Conservation (phyloP, 2,888 invertebrate genomes). For the Drepana falcataria region DNA sequence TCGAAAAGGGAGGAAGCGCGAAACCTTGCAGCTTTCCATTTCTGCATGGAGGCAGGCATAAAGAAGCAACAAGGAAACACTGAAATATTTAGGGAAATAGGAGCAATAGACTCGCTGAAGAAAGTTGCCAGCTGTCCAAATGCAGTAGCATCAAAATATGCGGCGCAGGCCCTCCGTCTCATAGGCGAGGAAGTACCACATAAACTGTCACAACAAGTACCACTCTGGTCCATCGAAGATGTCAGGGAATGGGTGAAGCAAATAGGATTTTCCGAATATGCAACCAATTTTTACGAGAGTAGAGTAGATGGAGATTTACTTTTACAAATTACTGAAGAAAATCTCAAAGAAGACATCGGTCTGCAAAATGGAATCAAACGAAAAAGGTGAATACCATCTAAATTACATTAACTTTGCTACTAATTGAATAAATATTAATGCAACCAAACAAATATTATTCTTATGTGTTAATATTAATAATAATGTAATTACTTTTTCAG, state of each 20-base stretch:
- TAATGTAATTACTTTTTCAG: slow-evolving; percentile 51
- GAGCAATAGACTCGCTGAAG: slow-evolving; percentile 96
- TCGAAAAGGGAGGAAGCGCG: slow-evolving; percentile 97
- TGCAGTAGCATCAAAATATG: slow-evolving; percentile 97
- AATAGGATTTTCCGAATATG: slow-evolving; percentile 94
- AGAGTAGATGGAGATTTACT: slow-evolving; percentile 98
- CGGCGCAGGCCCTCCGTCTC: slow-evolving; percentile 92
- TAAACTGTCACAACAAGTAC: slow-evolving; percentile 98
- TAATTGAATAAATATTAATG: background rate
- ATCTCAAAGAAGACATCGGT: slow-evolving; percentile 94
- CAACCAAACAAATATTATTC: background rate
- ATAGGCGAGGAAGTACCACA: slow-evolving; percentile 99
- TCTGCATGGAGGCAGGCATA: slow-evolving; percentile 99
- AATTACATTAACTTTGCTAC: background rate
- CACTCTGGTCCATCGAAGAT: slow-evolving; percentile 97
- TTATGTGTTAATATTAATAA: background rate
- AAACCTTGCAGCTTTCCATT: slow-evolving; percentile 97
- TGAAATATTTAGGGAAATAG: slow-evolving; percentile 94
- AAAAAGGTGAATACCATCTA: slow-evolving; percentile 79
- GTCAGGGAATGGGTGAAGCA: slow-evolving; percentile 99
- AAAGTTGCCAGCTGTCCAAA: slow-evolving; percentile 98
- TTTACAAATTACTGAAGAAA: slow-evolving; percentile 93
- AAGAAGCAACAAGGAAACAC: slow-evolving; percentile 96
- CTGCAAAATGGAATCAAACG: slow-evolving; percentile 95
- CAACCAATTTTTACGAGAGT: slow-evolving; percentile 90